Evolutionary conservation across 1,140 invertebrate genomes (phyloP).

Genomic region (Psilanteris sp.): DNA sequence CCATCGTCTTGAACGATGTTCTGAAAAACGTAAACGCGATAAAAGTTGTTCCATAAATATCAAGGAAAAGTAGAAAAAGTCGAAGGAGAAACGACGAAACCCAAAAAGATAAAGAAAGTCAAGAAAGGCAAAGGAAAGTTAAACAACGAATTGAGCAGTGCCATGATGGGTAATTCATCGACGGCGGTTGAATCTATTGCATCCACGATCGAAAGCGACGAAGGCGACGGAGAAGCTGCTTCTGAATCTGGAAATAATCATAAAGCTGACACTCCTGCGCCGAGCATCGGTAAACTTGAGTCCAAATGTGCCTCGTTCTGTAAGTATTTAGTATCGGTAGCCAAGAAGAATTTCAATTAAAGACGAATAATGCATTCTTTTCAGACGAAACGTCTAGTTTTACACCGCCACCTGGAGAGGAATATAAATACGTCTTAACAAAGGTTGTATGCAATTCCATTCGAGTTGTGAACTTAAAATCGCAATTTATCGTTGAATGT

Average conservation of each 20-base stretch:
- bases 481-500: neutral
- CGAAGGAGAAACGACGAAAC: constrained; percentile 65
- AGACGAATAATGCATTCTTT: constrained; percentile 2
- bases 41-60: constrained; percentile 22
- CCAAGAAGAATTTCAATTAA: constrained; percentile 28
- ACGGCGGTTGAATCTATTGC: constrained; percentile 63
- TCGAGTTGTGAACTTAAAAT: too few species aligned
- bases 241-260: constrained; percentile 61
- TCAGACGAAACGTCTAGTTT: constrained; percentile 55
- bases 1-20: too few species aligned
- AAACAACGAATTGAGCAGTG: constrained; percentile 57
- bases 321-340: constrained; percentile 38
- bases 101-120: constrained; percentile 73
- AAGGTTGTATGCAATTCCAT: constrained; percentile 65
- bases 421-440: constrained; percentile 77
- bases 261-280: constrained; percentile 21
- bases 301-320: constrained; percentile 42
- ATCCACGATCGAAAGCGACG: constrained; percentile 65
- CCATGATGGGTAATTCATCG: constrained; percentile 62
- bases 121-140: constrained; percentile 72
- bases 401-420: constrained; percentile 73
- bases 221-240: constrained; percentile 78
- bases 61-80: constrained; percentile 68
- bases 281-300: constrained; percentile 39
- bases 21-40: constrained; percentile 6